phyloP scores from a whole-genome alignment of 2,888 invertebrate species.

The Panzeria rudis region DNA sequence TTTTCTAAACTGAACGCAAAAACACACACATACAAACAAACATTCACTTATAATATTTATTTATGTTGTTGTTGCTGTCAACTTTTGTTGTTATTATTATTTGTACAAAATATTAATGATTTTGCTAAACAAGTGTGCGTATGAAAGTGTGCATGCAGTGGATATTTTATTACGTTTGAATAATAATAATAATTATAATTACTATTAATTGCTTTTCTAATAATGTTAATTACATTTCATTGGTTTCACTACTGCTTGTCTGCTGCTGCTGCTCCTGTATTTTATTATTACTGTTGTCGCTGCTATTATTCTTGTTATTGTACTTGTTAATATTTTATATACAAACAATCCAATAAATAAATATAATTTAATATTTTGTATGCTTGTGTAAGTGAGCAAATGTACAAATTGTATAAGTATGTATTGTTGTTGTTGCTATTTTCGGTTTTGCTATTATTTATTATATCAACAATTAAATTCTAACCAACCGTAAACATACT shows the following conservation, averaged over 20 bases:
- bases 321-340: conserved; percentile 14
- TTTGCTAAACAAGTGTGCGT: neutral
- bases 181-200: conserved; percentile 64
- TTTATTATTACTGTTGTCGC: conserved; percentile 5
- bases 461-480: conserved; percentile 67
- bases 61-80: conserved; percentile 22
- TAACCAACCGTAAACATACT: conserved; percentile 60
- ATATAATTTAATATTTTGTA: conserved; percentile 13
- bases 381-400: neutral
- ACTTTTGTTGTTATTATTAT: conserved; percentile 17
- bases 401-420: conserved; percentile 17
- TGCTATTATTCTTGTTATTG: conserved; percentile 26
- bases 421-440: conserved; percentile 4
- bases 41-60: conserved; percentile 2
- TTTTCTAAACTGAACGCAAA: neutral
- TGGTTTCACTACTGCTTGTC: conserved; percentile 22
- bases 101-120: conserved; percentile 45
- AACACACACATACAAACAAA: neutral
- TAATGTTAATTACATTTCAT: conserved; percentile 64
- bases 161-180: conserved; percentile 52
- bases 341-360: conserved; percentile 32
- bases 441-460: conserved; percentile 38
- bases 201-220: conserved; percentile 68
- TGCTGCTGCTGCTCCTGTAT: neutral
- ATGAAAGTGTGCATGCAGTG: conserved; percentile 3